Conservation (phyloP, 64 coral and sea anemone species). For the Orbicella faveolata region DNA sequence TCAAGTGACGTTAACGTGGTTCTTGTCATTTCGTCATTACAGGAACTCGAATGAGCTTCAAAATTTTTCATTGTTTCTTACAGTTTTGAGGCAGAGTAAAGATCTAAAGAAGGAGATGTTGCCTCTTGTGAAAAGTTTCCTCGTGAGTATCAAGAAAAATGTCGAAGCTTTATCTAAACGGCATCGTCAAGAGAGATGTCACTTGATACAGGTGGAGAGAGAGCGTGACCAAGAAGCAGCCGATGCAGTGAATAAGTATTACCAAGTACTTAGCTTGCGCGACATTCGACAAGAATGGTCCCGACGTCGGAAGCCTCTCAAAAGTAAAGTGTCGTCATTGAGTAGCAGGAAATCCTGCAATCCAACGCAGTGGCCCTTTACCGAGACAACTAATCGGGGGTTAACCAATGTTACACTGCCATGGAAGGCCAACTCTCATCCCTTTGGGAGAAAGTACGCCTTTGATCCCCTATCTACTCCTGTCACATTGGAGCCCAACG, state of each 20-base stretch:
- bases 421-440: background rate
- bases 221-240: conserved; percentile 5
- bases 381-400: background rate
- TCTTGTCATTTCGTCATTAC: too few species aligned
- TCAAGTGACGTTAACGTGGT: too few species aligned
- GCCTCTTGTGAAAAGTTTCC: background rate
- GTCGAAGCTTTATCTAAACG: background rate
- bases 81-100: conserved; percentile 12
- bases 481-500: too few species aligned
- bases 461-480: too few species aligned
- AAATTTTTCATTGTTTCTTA: background rate
- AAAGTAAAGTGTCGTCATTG: too few species aligned
- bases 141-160: background rate
- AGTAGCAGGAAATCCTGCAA: background rate
- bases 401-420: too few species aligned
- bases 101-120: conserved; percentile 17
- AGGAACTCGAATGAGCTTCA: too few species aligned
- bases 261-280: conserved; percentile 14
- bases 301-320: too few species aligned
- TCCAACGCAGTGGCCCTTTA: conserved; percentile 4
- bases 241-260: background rate
- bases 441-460: background rate
- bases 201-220: background rate
- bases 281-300: conserved; percentile 28
- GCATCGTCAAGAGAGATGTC: background rate